Conservation (phyloP, 2,888 invertebrate species). For the Neuroscelio doddi region DNA sequence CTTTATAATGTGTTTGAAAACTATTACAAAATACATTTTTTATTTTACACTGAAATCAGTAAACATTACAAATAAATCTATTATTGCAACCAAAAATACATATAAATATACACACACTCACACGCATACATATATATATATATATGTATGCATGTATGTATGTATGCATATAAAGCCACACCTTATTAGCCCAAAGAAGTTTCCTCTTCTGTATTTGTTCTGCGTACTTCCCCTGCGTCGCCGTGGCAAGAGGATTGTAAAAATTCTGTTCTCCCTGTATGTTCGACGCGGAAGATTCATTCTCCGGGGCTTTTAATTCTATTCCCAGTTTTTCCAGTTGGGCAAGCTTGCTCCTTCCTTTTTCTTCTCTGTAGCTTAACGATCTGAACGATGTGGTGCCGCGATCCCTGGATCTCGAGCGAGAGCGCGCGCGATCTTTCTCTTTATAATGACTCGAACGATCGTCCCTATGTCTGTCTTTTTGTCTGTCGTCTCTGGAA, state of each 20-base stretch:
- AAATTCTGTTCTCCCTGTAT: conserved; percentile 75
- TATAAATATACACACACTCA: no score
- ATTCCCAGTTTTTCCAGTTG: conserved; percentile 73
- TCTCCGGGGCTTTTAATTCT: conserved; percentile 65
- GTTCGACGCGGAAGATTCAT: conserved; percentile 49
- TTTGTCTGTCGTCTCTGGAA: conserved; percentile 63
- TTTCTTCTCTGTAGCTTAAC: conserved; percentile 69
- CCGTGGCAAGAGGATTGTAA: conserved; percentile 83
- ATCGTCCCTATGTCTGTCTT: conserved; percentile 66
- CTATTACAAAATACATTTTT: no score
- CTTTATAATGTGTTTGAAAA: no score
- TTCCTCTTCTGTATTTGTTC: conserved; percentile 91
- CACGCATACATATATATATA: no score
- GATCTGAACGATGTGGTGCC: conserved; percentile 56
- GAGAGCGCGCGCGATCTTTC: conserved; percentile 65
- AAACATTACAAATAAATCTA: no score
- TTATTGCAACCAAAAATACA: no score
- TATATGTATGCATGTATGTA: no score
- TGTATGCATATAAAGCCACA: conserved; percentile 51
- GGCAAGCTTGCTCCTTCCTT: conserved; percentile 71
- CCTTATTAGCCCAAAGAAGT: conserved; percentile 90
- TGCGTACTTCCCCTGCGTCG: conserved; percentile 84
- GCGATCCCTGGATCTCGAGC: conserved; percentile 66
- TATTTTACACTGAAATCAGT: no score
- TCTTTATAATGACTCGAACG: conserved; percentile 62